These are phyloP conservation scores for Coelinius sp. DNA, from an alignment of 2,888 invertebrate genomes.

Conservation along the genomic window DNA sequence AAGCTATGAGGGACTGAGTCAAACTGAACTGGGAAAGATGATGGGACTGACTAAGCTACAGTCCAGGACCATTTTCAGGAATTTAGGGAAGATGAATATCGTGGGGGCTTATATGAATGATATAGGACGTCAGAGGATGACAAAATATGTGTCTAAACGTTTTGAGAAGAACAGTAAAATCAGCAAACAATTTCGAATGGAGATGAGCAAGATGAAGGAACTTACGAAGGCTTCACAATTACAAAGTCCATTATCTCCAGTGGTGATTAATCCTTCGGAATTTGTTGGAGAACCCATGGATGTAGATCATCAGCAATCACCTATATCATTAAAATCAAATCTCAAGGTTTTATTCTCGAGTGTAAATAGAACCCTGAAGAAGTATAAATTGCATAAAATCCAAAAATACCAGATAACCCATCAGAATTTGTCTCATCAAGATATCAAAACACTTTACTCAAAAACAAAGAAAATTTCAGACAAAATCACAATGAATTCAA, in stretches of 20 bases:
- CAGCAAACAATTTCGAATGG: conserved; percentile 61
- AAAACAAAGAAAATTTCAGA: background rate
- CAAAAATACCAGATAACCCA: conserved; percentile 1
- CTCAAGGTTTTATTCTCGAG: conserved; percentile 9
- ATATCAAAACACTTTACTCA: background rate
- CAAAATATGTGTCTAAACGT: conserved; percentile 69
- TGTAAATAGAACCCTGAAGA: conserved; percentile 18
- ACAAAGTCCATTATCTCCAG: conserved; percentile 27
- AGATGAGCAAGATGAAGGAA: conserved; percentile 64
- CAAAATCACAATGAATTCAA: background rate
- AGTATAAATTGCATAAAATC: background rate
- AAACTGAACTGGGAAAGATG: conserved; percentile 64
- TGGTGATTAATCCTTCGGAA: background rate
- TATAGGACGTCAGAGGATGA: conserved; percentile 73
- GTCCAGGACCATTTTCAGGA: conserved; percentile 72
- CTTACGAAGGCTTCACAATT: conserved; percentile 49
- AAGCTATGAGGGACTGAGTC: conserved; percentile 73
- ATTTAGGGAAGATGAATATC: conserved; percentile 68
- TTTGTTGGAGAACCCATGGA: background rate
- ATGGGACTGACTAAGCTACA: conserved; percentile 71
- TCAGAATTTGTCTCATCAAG: background rate
- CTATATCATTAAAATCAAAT: background rate
- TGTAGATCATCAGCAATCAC: background rate
- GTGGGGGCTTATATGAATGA: conserved; percentile 73
- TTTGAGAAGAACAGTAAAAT: conserved; percentile 61